A percentile compares a stretch with the other conserved stretches of the same genome.
These are phyloP conservation scores for Idaea dimidiata DNA, from an alignment of 2,888 invertebrate species.

Conservation along the genomic window DNA sequence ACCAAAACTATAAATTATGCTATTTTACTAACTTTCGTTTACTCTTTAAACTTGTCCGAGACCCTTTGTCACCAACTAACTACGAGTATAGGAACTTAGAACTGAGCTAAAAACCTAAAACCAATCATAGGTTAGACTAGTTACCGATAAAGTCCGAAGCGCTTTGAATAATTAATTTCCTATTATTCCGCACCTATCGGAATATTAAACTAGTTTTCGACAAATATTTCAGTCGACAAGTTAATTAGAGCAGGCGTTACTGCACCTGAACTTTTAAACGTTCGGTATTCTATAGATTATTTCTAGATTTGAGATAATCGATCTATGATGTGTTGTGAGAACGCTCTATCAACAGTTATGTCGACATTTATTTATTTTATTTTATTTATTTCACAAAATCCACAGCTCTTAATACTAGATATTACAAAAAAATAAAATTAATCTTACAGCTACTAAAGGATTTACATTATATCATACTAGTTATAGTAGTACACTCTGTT, in stretches of 20 bases:
- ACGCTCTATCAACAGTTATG: too few species aligned
- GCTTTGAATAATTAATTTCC: conserved; percentile 24
- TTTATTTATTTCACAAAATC: too few species aligned
- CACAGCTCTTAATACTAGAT: too few species aligned
- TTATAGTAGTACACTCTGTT: too few species aligned
- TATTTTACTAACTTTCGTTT: not conserved
- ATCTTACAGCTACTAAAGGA: too few species aligned
- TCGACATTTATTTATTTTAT: too few species aligned
- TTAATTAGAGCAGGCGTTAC: conserved; percentile 16
- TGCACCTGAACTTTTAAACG: not conserved
- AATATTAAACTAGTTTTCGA: conserved; percentile 25
- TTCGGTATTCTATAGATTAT: not conserved
- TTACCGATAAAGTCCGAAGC: conserved; percentile 4
- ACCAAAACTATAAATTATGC: not conserved
- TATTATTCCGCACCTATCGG: conserved; percentile 16
- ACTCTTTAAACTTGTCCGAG: too few species aligned
- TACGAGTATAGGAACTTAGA: not conserved
- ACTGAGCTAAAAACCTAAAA: not conserved
- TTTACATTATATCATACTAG: too few species aligned
- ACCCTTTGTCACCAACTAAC: not conserved
- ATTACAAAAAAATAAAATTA: too few species aligned
- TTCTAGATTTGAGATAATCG: not conserved
- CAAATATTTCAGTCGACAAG: conserved; percentile 33
- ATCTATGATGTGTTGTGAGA: not conserved
- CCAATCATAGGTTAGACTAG: not conserved